A percentile compares a stretch with the other conserved stretches of the same genome.
phyloP scores from a whole-genome alignment of 2,797 vertebrate species.

The Melanotaenia trifasciata region DNA sequence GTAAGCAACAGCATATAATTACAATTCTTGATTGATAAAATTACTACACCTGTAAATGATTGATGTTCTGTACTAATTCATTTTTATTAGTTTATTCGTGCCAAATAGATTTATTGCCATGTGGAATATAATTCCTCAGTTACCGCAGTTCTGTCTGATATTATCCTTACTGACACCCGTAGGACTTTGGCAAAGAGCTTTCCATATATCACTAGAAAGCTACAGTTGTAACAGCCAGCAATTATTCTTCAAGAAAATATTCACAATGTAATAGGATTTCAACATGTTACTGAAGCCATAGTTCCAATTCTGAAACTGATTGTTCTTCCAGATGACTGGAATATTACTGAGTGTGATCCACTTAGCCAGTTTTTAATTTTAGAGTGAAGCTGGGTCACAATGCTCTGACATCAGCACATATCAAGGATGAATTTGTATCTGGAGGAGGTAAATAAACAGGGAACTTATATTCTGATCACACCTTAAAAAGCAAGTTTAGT shows the following conservation, averaged over 20 bases:
- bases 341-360: conserved; percentile 28
- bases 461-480: background rate
- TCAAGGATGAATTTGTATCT: background rate
- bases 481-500: background rate
- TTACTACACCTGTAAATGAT: conserved; percentile 11
- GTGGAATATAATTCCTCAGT: conserved; percentile 36
- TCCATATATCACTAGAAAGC: conserved; percentile 54
- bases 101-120: conserved; percentile 25
- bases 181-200: conserved; percentile 47
- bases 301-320: conserved; percentile 51
- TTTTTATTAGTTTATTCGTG: conserved; percentile 28
- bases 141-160: conserved; percentile 36
- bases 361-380: conserved; percentile 19
- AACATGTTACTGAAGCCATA: conserved; percentile 62
- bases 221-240: conserved; percentile 52
- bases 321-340: conserved; percentile 44
- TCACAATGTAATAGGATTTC: conserved; percentile 70
- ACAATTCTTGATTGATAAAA: conserved; percentile 8
- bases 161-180: conserved; percentile 54
- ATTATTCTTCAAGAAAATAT: conserved; percentile 59
- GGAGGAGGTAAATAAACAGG: background rate
- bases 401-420: background rate
- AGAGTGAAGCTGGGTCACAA: conserved; percentile 20
- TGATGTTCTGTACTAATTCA: conserved; percentile 19
- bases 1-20: conserved; percentile 12